Evolutionary conservation across 2,113 vertebrate species (phyloP), one percentile per base, ranked within the genome.

Genomic region (Xerus inauris): DNA sequence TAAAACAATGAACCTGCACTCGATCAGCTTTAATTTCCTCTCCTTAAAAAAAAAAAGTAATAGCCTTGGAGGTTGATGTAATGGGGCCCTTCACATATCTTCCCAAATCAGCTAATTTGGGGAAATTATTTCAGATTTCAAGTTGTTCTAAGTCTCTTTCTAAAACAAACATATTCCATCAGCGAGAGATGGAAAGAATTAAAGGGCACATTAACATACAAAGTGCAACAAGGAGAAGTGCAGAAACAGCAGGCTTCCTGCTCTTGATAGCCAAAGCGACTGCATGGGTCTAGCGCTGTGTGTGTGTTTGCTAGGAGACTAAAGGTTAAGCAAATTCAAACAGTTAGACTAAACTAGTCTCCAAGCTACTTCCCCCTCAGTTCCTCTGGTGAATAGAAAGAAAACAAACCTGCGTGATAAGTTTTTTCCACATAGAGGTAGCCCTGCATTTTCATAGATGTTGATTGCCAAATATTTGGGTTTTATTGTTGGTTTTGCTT

Each of bases 191-290:
- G 45, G 6, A 14, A 77, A 95, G 89, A 88, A 94, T 75, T 91
- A 97, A 98, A 97, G 94, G 76, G 69, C 42, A 87, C 51, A 69
- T 98, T 98, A 97, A 40, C 90, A 89, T 97, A 97, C 45, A 92
- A 93, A 97, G 91, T 89, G 13, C 79, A 80, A 77, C 64, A 38
- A 64, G 47, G 38, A 62, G 83, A 79, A 87, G 16, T 72, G 14
- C 38, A 88, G 22, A 87, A 76, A 95, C 84, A 38, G 28, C 95
- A 91, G 81, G 38, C 28, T 75, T 67, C 22, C 16, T 85, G n/a
- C 92, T n/a, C n/a, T n/a, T n/a, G n/a, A n/a, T n/a, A n/a, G n/a
- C n/a, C n/a, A n/a, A n/a, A n/a, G n/a, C n/a, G n/a, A n/a, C n/a
- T n/a, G n/a, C n/a, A n/a, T n/a, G n/a, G n/a, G n/a, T n/a, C n/a